Percentiles rank a stretch among this genome's conserved stretches.
Conservation (phyloP, 2,888 invertebrate species). For the Bugula neritina region DNA sequence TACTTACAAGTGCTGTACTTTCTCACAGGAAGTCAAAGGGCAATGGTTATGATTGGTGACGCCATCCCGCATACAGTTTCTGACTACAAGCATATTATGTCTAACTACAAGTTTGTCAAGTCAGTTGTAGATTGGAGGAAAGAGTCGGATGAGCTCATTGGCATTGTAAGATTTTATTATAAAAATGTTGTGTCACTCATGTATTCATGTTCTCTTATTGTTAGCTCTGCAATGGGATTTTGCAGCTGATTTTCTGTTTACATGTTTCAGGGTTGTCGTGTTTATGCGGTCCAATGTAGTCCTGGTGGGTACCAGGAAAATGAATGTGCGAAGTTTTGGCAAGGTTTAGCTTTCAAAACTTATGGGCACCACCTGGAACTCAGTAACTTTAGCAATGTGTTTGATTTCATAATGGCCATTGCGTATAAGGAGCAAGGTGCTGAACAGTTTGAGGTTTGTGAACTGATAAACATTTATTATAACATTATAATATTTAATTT, state of each 20-base stretch:
- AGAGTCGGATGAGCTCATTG: conserved; percentile 1
- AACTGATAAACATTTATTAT: too few relatives aligned
- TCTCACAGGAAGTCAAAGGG: conserved; percentile 8
- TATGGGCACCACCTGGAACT: conserved; percentile 18
- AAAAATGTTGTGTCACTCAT: background rate
- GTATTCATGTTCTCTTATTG: too few relatives aligned
- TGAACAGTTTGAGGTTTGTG: conserved; percentile 26
- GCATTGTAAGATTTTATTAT: background rate
- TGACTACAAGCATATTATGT: background rate
- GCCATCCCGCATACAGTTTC: conserved; percentile 16
- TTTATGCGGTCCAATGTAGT: conserved; percentile 22
- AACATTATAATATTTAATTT: too few relatives aligned
- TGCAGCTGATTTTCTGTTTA: too few relatives aligned
- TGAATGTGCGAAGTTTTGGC: conserved; percentile 3
- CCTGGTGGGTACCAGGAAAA: background rate
- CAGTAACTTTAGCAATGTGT: conserved; percentile 20
- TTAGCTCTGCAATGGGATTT: too few relatives aligned
- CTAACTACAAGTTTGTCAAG: background rate
- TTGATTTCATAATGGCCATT: conserved; percentile 27
- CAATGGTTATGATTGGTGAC: conserved; percentile 27
- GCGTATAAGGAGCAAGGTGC: conserved; percentile 24
- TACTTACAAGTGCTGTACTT: too few relatives aligned
- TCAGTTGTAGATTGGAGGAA: conserved; percentile 24
- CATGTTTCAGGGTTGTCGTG: conserved; percentile 10
- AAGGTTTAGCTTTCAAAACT: conserved; percentile 20